phyloP scores from a whole-genome alignment of 2,113 vertebrate species.

The Stictonetta naevosa region DNA sequence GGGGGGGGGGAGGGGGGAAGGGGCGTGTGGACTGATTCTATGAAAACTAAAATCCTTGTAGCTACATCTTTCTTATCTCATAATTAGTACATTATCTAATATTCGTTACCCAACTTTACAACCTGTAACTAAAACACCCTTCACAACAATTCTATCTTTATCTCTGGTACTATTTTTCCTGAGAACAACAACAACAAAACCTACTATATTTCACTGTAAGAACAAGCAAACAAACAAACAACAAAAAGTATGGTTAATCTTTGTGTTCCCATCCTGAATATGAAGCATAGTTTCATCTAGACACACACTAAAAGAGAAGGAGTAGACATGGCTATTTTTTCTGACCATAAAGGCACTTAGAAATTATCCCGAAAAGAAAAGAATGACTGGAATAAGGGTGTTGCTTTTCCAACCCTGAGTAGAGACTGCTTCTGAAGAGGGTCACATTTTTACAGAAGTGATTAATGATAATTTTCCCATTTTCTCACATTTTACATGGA shows the following conservation, averaged over 20 bases:
- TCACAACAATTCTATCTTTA: not conserved
- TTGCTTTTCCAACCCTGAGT: not conserved
- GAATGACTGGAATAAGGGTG: not conserved
- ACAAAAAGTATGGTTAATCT: not conserved
- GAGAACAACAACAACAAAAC: not conserved
- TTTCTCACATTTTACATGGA: not conserved
- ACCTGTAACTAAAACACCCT: not conserved
- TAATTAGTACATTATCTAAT: not conserved
- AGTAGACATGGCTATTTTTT: not conserved
- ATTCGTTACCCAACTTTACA: not conserved
- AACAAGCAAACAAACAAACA: not conserved
- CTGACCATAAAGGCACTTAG: not conserved
- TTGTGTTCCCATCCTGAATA: not conserved
- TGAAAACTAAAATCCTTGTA: not conserved
- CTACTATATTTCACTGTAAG: not conserved
- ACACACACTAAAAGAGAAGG: not conserved
- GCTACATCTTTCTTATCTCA: not conserved
- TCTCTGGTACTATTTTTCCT: fast-evolving
- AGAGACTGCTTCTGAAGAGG: not conserved
- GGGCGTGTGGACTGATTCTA: not conserved
- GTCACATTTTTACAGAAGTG: not conserved
- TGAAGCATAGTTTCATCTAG: not conserved
- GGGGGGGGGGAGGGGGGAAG: not conserved
- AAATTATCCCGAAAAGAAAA: not conserved
- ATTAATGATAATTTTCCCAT: not conserved